These are phyloP conservation scores for Carapus acus DNA, from an alignment of 2,797 vertebrate genomes.

Conservation along the genomic window DNA sequence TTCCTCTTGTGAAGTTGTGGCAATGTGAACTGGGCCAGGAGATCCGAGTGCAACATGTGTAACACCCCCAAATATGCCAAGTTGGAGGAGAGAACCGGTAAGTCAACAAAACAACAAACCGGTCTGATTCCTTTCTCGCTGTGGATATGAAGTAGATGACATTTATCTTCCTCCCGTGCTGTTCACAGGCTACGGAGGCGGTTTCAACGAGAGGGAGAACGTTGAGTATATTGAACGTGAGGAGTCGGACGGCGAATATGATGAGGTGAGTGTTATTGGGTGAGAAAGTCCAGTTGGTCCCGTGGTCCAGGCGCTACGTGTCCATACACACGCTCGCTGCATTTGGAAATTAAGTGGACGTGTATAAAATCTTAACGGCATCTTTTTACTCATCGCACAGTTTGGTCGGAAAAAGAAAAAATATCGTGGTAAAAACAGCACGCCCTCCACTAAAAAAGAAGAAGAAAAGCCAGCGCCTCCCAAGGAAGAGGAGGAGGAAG, in stretches of 20 bases:
- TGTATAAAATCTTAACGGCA: no score
- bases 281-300: background rate
- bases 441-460: slow-evolving; percentile 78
- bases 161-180: background rate
- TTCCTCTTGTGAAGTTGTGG: slow-evolving; percentile 80
- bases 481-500: slow-evolving; percentile 80
- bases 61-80: slow-evolving; percentile 99
- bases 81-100: slow-evolving; percentile 96
- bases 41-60: slow-evolving; percentile 99
- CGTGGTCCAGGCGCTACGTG: no score
- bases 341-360: no score
- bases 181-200: slow-evolving; percentile 87
- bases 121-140: accelerated
- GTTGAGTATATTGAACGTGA: slow-evolving; percentile 97
- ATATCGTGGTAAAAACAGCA: slow-evolving; percentile 83
- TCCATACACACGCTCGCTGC: no score
- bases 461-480: slow-evolving; percentile 75
- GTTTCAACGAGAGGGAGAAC: slow-evolving; percentile 97
- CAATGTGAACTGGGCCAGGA: slow-evolving; percentile 97
- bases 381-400: slow-evolving; percentile 54
- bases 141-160: no score
- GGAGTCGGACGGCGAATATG: slow-evolving; percentile 97
- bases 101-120: background rate
- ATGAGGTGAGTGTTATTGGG: slow-evolving; percentile 76
- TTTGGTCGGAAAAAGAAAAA: slow-evolving; percentile 99